Percentiles rank a stretch among this genome's conserved stretches.
These are phyloP conservation scores for Lepisosteus oculatus DNA, from an alignment of 2,113 vertebrate genomes.

Conservation along the genomic window DNA sequence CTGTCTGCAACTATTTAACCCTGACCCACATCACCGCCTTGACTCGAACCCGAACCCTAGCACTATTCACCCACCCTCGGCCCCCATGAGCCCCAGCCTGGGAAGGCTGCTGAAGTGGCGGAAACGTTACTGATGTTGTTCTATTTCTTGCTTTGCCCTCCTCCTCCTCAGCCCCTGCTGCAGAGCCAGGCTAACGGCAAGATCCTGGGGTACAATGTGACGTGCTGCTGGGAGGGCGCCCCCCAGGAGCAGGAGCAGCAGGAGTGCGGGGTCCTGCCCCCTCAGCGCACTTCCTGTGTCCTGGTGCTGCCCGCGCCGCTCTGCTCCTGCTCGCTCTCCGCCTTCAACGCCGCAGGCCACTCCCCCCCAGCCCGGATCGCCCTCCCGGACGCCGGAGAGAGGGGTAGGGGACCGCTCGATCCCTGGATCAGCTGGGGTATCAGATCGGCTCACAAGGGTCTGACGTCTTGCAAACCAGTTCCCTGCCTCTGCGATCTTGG, in stretches of 20 bases:
- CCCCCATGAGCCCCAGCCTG: too few species aligned
- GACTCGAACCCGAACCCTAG: too few species aligned
- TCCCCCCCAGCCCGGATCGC: constrained; percentile 43
- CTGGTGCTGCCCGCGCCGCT: constrained; percentile 33
- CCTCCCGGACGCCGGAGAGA: constrained; percentile 30
- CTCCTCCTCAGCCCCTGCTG: constrained; percentile 21
- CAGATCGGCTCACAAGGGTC: too few species aligned
- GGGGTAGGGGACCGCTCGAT: constrained; percentile 16
- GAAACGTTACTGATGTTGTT: not conserved
- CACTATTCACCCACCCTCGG: too few species aligned
- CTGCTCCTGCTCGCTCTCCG: constrained; percentile 43
- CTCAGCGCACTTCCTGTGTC: constrained; percentile 31
- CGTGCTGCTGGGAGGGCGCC: constrained; percentile 11
- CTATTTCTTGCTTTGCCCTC: not conserved
- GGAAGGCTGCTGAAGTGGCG: not conserved
- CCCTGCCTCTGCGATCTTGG: too few species aligned
- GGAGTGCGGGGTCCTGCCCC: constrained; percentile 34
- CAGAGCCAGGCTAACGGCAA: constrained; percentile 22
- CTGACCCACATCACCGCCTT: too few species aligned
- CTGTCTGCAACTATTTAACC: too few species aligned
- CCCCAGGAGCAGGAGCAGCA: constrained; percentile 2
- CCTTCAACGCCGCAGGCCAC: constrained; percentile 46
- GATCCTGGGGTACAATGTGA: constrained; percentile 26
- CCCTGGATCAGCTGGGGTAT: too few species aligned
- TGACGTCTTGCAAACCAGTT: too few species aligned